A percentile compares a stretch with the other conserved stretches of the same genome.
phyloP scores from a whole-genome alignment of 2,797 vertebrate species.

The Acanthurus leucopareius region DNA sequence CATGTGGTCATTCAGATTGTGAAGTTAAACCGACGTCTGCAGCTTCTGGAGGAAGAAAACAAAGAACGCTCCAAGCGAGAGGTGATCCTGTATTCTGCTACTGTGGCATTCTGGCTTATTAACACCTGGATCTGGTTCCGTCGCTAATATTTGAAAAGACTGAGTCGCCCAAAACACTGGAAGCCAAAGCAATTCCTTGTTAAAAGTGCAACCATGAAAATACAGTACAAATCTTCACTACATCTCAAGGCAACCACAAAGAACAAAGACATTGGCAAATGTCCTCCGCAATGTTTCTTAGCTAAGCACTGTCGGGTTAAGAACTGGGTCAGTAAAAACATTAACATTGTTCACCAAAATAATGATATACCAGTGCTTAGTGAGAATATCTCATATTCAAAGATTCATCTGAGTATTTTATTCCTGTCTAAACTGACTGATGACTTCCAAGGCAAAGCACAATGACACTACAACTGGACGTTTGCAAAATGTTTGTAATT shows the following conservation, averaged over 20 bases:
- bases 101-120: slow-evolving; percentile 96
- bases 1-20: slow-evolving; percentile 88
- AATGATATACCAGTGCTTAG: neutral
- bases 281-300: slow-evolving; percentile 1
- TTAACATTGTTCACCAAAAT: slow-evolving; percentile 13
- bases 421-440: neutral
- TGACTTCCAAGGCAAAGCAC: slow-evolving; percentile 11
- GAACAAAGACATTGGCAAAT: slow-evolving; percentile 4
- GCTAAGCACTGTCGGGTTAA: neutral
- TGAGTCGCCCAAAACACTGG: slow-evolving; percentile 52
- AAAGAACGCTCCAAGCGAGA: slow-evolving; percentile 95
- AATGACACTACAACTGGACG: slow-evolving; percentile 4
- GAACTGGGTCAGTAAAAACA: neutral
- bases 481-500: slow-evolving; percentile 4
- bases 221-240: neutral
- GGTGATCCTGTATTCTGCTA: slow-evolving; percentile 96
- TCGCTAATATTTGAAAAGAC: slow-evolving; percentile 83
- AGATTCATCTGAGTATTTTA: neutral
- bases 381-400: slow-evolving; percentile 3
- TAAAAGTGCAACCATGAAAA: slow-evolving; percentile 34
- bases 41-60: slow-evolving; percentile 96
- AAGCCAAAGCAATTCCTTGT: slow-evolving; percentile 64
- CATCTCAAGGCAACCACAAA: slow-evolving; percentile 1
- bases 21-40: slow-evolving; percentile 96
- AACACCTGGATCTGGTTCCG: slow-evolving; percentile 98